Conservation (phyloP, 2,113 vertebrate species). For the Trochalopteron elliotii region DNA sequence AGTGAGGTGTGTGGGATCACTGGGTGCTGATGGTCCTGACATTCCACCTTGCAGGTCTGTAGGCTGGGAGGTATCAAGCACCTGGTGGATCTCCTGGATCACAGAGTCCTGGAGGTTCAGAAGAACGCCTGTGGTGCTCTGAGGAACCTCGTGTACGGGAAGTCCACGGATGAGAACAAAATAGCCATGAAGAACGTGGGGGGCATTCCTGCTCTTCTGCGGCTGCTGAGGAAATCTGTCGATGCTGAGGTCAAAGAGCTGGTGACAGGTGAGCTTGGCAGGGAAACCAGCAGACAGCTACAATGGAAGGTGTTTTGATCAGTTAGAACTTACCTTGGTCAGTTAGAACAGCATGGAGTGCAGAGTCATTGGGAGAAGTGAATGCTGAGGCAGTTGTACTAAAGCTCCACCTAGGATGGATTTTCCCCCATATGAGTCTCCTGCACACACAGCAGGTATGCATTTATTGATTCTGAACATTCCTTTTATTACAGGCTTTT, state of each 20-base stretch:
- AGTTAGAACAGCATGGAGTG: background rate
- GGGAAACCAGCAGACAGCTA: background rate
- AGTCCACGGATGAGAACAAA: slow-evolving; percentile 96
- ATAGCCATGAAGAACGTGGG: slow-evolving; percentile 92
- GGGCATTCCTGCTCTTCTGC: slow-evolving; percentile 90
- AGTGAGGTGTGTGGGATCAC: background rate
- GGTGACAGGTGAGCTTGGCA: slow-evolving; percentile 84
- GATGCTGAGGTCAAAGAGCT: slow-evolving; percentile 94
- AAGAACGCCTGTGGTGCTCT: slow-evolving; percentile 93
- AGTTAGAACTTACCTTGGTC: background rate
- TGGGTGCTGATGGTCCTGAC: background rate
- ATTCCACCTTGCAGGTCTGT: slow-evolving; percentile 79
- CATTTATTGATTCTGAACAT: background rate
- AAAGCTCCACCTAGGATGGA: background rate
- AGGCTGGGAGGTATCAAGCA: slow-evolving; percentile 93
- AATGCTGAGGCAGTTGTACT: background rate
- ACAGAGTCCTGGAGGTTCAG: slow-evolving; percentile 94
- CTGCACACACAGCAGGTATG: background rate
- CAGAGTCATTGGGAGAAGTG: background rate
- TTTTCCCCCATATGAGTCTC: background rate
- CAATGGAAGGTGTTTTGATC: background rate
- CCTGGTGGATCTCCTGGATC: slow-evolving; percentile 93
- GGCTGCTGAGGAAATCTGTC: slow-evolving; percentile 89
- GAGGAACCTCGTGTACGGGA: slow-evolving; percentile 94
- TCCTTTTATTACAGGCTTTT: background rate